phyloP scores from a whole-genome alignment of 2,113 vertebrate genomes.

The Oceanites oceanicus region DNA sequence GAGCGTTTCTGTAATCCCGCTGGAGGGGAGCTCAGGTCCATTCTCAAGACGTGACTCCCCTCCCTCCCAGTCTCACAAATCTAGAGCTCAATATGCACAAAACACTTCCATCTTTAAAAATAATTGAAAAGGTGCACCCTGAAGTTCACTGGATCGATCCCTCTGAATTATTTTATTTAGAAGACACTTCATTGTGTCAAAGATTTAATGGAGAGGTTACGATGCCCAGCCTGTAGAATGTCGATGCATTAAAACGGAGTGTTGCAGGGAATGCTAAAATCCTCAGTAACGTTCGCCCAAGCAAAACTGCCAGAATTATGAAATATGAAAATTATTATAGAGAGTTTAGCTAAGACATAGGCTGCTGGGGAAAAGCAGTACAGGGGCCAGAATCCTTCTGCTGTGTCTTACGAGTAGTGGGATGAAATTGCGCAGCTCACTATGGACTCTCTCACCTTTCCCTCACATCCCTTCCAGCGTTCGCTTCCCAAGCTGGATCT shows the following conservation, averaged over 20 bases:
- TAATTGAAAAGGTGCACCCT: conserved; percentile 44
- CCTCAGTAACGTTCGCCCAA: background rate
- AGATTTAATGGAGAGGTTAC: conserved; percentile 57
- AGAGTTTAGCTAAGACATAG: background rate
- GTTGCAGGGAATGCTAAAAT: conserved; percentile 30
- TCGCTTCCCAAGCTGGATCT: background rate
- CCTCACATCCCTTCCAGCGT: background rate
- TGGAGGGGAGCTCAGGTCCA: background rate
- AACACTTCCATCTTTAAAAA: conserved; percentile 41
- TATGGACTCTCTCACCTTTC: background rate
- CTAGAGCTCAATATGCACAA: background rate
- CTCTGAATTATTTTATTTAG: conserved; percentile 56
- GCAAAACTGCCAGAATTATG: background rate
- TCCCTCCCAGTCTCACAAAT: background rate
- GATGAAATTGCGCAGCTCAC: background rate
- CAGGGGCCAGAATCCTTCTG: background rate
- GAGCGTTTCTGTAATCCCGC: background rate
- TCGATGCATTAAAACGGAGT: background rate
- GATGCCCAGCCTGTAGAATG: conserved; percentile 31
- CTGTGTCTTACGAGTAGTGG: fast-evolving
- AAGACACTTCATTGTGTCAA: conserved; percentile 60
- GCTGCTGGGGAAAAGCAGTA: background rate
- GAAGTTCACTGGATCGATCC: conserved; percentile 45
- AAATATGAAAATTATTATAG: background rate
- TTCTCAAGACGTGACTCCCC: background rate